Evolutionary conservation across 1,140 invertebrate species (phyloP), one percentile per base, ranked within the genome.

Genomic region (Diorhabda elongata): DNA sequence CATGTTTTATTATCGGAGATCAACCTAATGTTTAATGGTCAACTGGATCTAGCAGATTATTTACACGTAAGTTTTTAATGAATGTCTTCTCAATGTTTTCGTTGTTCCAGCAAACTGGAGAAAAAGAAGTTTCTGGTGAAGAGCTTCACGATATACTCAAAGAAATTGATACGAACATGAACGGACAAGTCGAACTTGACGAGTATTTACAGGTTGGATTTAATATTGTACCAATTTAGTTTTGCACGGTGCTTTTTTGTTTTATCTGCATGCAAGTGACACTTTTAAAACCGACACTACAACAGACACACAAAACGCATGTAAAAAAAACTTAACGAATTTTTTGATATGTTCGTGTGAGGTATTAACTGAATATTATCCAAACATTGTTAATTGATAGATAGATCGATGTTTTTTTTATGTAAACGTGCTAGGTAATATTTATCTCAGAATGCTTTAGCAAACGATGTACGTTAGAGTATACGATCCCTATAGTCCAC

Each of bases 91-190:
- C 66, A 75, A 66, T 64, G 6, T 65, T 61, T 74, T 78, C 66
- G 74, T 80, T 82, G 80, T 84, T 84, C 77, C 86, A 97, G 95
- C 90, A 89, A 83, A 90, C 90, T 80, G 95, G 94, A 75, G 95
- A 98, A 82, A 90, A 85, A 78, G 88, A 94, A 75, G 91, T 99
- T 69, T 89, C 92, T 68, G 97, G 98, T 64, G 94, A 98, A 82
- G 92, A 97, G 83, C 87, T 99, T 75, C 98, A 99, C 84, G 95
- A 98, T 83, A 97, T 99, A 81, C 88, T 99, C 69, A 90, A 87
- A 81, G 97, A 99, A 88, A 98, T 99, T 79, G 98, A 99, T 87
- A 92, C 97, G 77, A 99, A 98, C 85, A 96, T 96, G 89, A 99
- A 99, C 85, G 98, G 98, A 77, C 95, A 98, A 87, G 95, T 99